These are phyloP conservation scores for Paramormyrops kingsleyae DNA, from an alignment of 2,113 vertebrate genomes.

Conservation along the genomic window DNA sequence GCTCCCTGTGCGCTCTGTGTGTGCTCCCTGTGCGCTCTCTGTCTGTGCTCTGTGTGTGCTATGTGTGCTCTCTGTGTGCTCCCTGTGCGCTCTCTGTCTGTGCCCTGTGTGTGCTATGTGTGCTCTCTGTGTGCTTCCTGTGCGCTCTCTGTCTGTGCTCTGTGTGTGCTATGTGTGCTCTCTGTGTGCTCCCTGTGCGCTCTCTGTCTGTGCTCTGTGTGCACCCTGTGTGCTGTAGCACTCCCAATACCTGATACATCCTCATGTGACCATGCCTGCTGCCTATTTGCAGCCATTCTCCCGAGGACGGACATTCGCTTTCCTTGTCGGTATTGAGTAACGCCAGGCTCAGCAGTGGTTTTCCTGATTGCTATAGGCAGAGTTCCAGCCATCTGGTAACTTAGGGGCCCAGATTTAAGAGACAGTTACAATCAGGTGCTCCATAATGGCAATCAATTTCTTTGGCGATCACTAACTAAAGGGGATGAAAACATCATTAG, in stretches of 20 bases:
- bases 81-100: no score
- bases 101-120: no score
- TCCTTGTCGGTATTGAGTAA: background rate
- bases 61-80: no score
- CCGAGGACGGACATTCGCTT: background rate
- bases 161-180: no score
- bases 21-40: no score
- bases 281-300: background rate
- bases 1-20: no score
- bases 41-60: no score
- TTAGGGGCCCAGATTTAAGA: background rate
- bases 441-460: background rate
- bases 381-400: background rate
- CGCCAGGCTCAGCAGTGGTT: background rate
- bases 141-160: no score
- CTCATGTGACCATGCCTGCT: background rate
- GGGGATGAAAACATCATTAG: background rate
- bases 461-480: background rate
- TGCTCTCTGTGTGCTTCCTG: no score
- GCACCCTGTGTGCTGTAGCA: background rate
- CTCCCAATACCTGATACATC: background rate
- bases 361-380: background rate
- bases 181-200: no score
- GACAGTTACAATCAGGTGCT: background rate
- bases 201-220: no score